Conservation (phyloP, 2,113 vertebrate species). For the Nipponia nippon region DNA sequence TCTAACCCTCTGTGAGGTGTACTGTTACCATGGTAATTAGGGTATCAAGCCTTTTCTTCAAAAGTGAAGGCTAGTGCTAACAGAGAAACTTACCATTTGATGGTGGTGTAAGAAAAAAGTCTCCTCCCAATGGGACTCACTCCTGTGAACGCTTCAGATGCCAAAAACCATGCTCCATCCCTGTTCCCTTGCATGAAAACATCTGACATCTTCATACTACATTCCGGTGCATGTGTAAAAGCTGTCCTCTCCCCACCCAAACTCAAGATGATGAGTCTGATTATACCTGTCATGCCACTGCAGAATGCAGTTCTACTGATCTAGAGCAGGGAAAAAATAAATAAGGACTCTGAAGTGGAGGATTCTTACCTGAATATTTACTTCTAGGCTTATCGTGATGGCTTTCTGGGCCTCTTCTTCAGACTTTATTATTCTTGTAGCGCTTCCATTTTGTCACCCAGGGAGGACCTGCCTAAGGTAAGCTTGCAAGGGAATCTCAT, state of each 20-base stretch:
- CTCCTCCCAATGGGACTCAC: not conserved
- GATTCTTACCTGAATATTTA: not conserved
- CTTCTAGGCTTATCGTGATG: not conserved
- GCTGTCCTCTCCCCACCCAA: not conserved
- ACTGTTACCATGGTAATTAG: not conserved
- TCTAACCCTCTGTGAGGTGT: not conserved
- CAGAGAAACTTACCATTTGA: not conserved
- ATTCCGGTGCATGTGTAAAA: not conserved
- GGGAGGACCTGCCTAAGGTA: not conserved
- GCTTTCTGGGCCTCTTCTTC: not conserved
- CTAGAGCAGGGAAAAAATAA: not conserved
- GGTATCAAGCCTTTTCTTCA: not conserved
- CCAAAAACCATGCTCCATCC: not conserved
- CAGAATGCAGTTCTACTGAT: not conserved
- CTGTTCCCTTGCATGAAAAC: accelerated
- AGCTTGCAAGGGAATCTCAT: slow-evolving; percentile 17
- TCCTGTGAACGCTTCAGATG: not conserved
- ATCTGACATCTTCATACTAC: accelerated
- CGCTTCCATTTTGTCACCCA: not conserved
- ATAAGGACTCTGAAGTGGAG: not conserved
- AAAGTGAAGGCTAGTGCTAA: not conserved
- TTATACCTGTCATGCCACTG: not conserved
- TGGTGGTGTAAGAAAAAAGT: not conserved
- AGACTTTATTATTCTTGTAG: not conserved
- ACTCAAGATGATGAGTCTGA: not conserved